These are phyloP conservation scores for Platyrinchus mystaceus DNA, from an alignment of 2,797 vertebrate genomes.

Conservation along the genomic window DNA sequence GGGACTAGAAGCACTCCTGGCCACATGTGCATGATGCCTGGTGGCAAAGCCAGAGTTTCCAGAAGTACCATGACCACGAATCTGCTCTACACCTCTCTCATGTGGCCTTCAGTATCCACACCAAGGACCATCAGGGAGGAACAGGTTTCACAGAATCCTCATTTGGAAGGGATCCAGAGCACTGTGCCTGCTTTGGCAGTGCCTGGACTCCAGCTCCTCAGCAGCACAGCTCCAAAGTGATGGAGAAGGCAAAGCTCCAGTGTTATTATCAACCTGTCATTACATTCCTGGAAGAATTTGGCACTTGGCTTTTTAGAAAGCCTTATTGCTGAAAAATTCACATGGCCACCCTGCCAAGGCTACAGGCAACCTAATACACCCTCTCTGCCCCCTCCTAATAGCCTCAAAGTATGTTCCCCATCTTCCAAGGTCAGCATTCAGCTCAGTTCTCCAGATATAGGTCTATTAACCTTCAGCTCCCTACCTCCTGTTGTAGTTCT, in stretches of 20 bases:
- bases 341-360: not conserved
- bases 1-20: not conserved
- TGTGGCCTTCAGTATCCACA: not conserved
- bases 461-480: constrained; percentile 16
- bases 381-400: not conserved
- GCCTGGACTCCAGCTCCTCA: not conserved
- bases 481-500: not conserved
- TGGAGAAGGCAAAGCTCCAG: not conserved
- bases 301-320: not conserved
- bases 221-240: not conserved
- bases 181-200: not conserved
- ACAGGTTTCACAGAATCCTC: not conserved
- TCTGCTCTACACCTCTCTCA: not conserved
- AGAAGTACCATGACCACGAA: not conserved
- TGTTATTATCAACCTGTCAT: not conserved
- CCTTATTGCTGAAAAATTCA: not conserved
- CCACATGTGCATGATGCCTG: not conserved
- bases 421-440: not conserved
- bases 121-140: not conserved
- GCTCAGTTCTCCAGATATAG: constrained; percentile 25
- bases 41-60: not conserved
- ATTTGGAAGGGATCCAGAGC: not conserved
- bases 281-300: not conserved
- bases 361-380: not conserved
- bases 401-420: not conserved